Evolutionary conservation across 1,140 invertebrate genomes (phyloP), one percentile per base, ranked within the genome.

Genomic region (Drosophila pectinifera): DNA sequence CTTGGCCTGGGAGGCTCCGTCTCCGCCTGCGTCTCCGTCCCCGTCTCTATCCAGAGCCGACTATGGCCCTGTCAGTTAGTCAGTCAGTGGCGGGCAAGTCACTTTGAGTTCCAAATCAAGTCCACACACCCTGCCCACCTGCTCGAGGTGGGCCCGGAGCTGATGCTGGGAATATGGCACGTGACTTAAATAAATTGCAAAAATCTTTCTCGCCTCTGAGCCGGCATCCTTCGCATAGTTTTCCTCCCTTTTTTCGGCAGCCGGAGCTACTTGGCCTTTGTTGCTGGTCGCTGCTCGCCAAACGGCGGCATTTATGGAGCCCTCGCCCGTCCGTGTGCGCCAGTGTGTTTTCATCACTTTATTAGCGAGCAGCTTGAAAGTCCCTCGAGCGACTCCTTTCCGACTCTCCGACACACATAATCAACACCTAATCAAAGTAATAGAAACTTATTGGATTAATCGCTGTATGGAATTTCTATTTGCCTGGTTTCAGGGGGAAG

Each of bases 381-480:
- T 75, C 72, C 49, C 72, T 46, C 31, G 39, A 36, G 61, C 59
- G 14, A 28, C 46, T 7, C 13, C 46, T 45, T 54, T 53, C 74
- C 80, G 59, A 31, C 28, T 0, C 28, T 11, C 46, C 45, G 57
- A 46, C 59, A 74, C 72, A 75, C 83, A 78, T 86, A 86, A 86
- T 86, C 82, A 86, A 86, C 82, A 86, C 82, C 82, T 86, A 88
- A 86, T 86, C 78, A 86, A 86, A 88, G 82, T 82, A 86, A 86
- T 86, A 86, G 83, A 86, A 86, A 86, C 82, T 86, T 88, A 86
- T 86, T 86, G 83, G 79, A 86, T 86, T 88, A 86, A 86, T 86
- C 78, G 82, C 65, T 59, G 69, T 73, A 72, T 73, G 62, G 74
- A 78, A 82, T 79, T 88, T 82, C 73, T 78, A 82, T 78, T 81